Percentiles rank a stretch among this genome's conserved stretches.
phyloP scores from a whole-genome alignment of 2,797 vertebrate genomes.

The Phrynocephalus forsythii region DNA sequence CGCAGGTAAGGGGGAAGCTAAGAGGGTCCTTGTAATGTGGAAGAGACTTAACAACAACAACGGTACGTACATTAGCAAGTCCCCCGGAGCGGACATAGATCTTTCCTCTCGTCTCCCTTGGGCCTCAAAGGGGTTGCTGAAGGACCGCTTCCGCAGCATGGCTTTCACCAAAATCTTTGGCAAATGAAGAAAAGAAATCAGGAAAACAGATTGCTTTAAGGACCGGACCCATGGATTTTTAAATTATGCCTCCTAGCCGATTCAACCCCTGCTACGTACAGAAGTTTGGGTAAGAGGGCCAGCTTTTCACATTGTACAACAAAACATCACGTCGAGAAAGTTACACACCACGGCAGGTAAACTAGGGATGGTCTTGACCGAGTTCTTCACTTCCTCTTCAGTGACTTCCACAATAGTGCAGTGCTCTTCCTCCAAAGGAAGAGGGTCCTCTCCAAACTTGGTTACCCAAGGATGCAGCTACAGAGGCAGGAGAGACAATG shows the following conservation, averaged over 20 bases:
- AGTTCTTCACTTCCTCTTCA: conserved; percentile 97
- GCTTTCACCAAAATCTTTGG: conserved; percentile 94
- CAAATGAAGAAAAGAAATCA: conserved; percentile 16
- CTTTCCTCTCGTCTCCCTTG: conserved; percentile 84
- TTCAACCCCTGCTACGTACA: not conserved
- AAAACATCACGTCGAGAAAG: rapidly evolving
- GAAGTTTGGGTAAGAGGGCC: not conserved
- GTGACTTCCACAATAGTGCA: conserved; percentile 95
- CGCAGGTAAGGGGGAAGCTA: too few relatives aligned
- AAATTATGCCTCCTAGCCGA: not conserved
- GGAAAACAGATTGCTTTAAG: not conserved
- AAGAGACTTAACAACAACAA: not conserved
- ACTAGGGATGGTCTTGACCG: conserved; percentile 93
- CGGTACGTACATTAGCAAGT: conserved; percentile 88
- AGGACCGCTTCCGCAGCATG: conserved; percentile 96
- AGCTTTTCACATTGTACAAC: not conserved
- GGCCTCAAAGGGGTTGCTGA: conserved; percentile 92
- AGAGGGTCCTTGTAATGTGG: too few relatives aligned
- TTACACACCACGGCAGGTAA: conserved; percentile 93
- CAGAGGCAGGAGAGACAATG: not conserved
- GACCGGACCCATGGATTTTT: not conserved
- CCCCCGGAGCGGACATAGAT: conserved; percentile 95
- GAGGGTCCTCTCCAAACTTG: conserved; percentile 80
- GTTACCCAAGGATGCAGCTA: conserved; percentile 94
- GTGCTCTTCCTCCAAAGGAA: conserved; percentile 95